phyloP scores from a whole-genome alignment of 2,113 vertebrate species.

The Isurus oxyrinchus region DNA sequence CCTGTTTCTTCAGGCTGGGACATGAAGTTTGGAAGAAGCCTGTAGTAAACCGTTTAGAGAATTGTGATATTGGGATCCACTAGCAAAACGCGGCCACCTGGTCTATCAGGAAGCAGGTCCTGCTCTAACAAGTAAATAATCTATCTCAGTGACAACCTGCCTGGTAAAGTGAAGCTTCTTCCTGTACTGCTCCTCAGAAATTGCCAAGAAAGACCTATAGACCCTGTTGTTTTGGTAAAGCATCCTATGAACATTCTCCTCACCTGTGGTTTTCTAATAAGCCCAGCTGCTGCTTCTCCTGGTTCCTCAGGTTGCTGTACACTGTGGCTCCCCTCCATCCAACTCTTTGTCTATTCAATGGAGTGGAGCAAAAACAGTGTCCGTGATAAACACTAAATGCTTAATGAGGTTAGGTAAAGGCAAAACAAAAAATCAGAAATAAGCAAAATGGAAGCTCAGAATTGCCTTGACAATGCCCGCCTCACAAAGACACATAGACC shows the following conservation, averaged over 20 bases:
- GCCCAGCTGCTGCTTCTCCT: no score
- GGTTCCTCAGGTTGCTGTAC: no score
- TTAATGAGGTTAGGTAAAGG: not conserved
- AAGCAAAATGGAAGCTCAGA: no score
- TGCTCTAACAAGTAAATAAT: not conserved
- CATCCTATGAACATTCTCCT: not conserved
- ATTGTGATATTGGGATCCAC: no score
- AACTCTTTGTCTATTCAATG: no score
- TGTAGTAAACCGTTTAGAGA: not conserved
- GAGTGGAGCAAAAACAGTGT: no score
- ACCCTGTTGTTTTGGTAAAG: not conserved
- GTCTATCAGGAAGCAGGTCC: not conserved
- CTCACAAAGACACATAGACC: no score
- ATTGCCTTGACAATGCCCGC: no score
- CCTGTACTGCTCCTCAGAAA: not conserved
- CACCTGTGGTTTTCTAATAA: not conserved
- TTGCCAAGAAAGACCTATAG: no score
- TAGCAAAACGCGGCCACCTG: no score
- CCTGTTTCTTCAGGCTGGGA: not conserved
- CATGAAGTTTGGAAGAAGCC: no score
- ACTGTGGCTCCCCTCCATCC: no score
- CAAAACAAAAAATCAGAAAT: not conserved
- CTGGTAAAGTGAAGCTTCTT: not conserved
- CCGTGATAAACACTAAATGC: not conserved
- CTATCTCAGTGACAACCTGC: not conserved